Conservation (phyloP, 2,113 vertebrate species). For the Eidolon helvum region DNA sequence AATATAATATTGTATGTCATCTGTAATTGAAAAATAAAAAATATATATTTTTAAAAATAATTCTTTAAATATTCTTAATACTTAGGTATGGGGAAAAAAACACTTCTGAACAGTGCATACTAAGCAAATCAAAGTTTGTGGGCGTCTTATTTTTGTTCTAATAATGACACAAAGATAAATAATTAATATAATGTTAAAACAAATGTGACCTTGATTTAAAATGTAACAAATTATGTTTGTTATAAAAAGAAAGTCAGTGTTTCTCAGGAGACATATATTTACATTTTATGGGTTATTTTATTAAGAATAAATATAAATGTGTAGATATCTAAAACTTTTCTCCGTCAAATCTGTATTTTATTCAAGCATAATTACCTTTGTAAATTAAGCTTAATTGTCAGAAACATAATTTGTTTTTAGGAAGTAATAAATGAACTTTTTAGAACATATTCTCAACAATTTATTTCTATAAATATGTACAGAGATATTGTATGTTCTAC, state of each 20-base stretch:
- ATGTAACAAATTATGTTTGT: background rate
- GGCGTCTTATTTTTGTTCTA: background rate
- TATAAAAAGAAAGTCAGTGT: background rate
- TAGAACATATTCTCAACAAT: background rate
- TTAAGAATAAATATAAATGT: conserved; percentile 6
- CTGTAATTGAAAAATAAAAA: too few species aligned
- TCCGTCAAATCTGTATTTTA: background rate
- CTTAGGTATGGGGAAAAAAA: background rate
- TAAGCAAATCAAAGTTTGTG: background rate
- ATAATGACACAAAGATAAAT: background rate
- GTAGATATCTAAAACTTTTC: background rate
- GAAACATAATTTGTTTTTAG: conserved; percentile 8
- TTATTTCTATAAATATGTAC: background rate
- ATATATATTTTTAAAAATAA: too few species aligned
- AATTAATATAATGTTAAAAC: background rate
- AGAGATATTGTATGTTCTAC: background rate
- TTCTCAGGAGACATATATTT: background rate
- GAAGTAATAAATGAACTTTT: background rate
- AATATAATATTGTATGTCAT: too few species aligned
- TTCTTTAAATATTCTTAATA: conserved; percentile 20
- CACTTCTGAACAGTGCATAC: background rate
- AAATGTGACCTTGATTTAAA: conserved; percentile 9
- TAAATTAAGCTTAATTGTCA: background rate
- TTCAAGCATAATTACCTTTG: background rate
- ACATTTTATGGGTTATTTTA: background rate